Base-by-base conservation (phyloP, 2,888 invertebrate genomes). In the Adineta ricciae region DNA sequence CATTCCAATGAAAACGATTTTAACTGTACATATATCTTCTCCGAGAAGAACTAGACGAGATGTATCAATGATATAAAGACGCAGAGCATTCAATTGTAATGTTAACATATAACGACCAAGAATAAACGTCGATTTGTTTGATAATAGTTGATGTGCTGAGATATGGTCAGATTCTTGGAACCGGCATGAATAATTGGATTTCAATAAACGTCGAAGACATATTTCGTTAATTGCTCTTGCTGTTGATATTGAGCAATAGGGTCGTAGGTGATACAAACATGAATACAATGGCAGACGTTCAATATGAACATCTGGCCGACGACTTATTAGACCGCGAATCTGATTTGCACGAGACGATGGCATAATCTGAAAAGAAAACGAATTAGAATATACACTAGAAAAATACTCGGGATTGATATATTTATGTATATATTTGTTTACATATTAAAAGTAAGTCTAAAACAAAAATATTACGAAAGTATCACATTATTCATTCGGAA, bases 191-290 rank as follows among this genome's bases (percentile, higher is more conserved):
- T 64, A 64, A 64, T 64, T 78, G 21, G 73, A 41, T 36, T 78
- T 78, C 19, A 78, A n/a, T n/a, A 78, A 41, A 78, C 73, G 73
- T 78, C 73, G 36, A 78, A 41, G 41, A 38, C 38, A 78, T 41
- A 41, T 36, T 78, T 78, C 73, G 24, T 78, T 78, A 4, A 78
- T 78, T 19, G 24, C 9, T 41, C 7, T 19, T 41, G 73, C 38
- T 78, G 73, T 78, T 21, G 38, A 36, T 24, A 24, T 38, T 41
- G 73, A 41, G 2, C 38, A 78, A 78, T 78, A 78, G 4, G 36
- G 73, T 38, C 73, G 73, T 8, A 41, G 24, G 32, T 64, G 64
- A 41, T 78, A 41, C 21, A 78, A 24, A 41, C 38, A 78, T 78
- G 73, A 38, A 78, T 41, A 7, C 11, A 78, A 41, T 41, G 73